Evolutionary conservation across 2,888 invertebrate species (phyloP).

Genomic region (Aleiodes testaceus): DNA sequence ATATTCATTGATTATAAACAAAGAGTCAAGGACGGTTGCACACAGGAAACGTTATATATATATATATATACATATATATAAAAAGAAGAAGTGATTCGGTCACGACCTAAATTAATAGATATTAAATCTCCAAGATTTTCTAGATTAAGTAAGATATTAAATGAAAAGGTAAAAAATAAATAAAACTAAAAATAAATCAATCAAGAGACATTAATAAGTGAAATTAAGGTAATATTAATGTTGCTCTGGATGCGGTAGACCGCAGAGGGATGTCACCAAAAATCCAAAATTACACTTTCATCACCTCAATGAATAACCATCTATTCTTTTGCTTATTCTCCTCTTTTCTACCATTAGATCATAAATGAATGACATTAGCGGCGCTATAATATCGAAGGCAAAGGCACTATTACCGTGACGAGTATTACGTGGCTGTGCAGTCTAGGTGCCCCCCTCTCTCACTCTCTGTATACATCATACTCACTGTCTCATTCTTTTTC

Average conservation of each 20-base stretch:
- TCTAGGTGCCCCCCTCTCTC: constrained; percentile 45
- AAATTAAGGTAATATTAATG: constrained; percentile 31
- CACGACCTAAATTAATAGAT: constrained; percentile 2
- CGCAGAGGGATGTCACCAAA: constrained; percentile 33
- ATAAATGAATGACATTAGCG: constrained; percentile 72
- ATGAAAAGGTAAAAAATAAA: no score
- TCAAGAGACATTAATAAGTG: constrained; percentile 33
- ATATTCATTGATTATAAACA: constrained; percentile 13
- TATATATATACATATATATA: background rate
- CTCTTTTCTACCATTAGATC: constrained; percentile 64
- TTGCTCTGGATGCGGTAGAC: constrained; percentile 35
- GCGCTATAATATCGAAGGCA: constrained; percentile 69
- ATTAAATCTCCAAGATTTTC: no score
- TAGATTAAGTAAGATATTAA: no score
- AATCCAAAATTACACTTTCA: constrained; percentile 44
- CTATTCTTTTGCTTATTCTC: constrained; percentile 8
- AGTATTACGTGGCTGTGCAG: constrained; percentile 69
- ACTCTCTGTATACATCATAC: constrained; percentile 33
- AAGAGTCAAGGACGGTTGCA: constrained; percentile 10
- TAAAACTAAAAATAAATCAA: constrained; percentile 26
- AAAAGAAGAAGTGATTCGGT: background rate
- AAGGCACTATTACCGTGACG: constrained; percentile 69
- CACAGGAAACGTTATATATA: constrained; percentile 2
- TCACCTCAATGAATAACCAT: constrained; percentile 44
- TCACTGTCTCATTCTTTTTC: constrained; percentile 45